Evolutionary conservation across 2,113 vertebrate species (phyloP).

Genomic region (Nerophis ophidion): DNA sequence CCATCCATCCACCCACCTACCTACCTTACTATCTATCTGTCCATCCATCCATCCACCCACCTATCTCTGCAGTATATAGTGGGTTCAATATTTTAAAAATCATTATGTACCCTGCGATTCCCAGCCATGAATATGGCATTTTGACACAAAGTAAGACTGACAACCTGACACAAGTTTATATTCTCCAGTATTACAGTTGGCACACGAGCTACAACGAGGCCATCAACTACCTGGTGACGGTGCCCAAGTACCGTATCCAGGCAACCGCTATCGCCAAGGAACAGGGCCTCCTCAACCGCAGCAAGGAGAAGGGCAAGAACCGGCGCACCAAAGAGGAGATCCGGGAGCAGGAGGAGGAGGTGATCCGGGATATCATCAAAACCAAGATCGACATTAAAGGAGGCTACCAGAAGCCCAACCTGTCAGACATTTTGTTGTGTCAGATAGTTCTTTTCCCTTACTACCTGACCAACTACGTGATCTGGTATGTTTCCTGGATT

Average conservation of each 20-base stretch:
- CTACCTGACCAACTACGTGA: constrained; percentile 77
- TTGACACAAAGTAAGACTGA: not conserved
- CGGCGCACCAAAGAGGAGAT: constrained; percentile 91
- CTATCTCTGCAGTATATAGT: too few species aligned
- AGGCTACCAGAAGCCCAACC: constrained; percentile 91
- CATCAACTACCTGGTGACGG: constrained; percentile 88
- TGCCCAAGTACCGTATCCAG: constrained; percentile 94
- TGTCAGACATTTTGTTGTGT: constrained; percentile 89
- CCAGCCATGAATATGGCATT: not conserved
- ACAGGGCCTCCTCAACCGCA: constrained; percentile 88
- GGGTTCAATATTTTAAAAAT: too few species aligned
- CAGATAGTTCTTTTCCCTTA: constrained; percentile 86
- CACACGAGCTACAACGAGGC: constrained; percentile 96
- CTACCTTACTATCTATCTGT: too few species aligned
- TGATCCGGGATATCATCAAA: constrained; percentile 95
- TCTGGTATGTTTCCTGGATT: constrained; percentile 85
- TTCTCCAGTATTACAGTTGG: constrained; percentile 92
- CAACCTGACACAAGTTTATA: not conserved
- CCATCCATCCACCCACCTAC: too few species aligned
- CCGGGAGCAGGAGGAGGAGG: constrained; percentile 90
- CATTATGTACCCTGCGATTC: too few species aligned
- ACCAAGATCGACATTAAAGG: constrained; percentile 98
- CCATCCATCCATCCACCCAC: too few species aligned
- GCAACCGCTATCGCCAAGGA: constrained; percentile 89
- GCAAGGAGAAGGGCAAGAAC: constrained; percentile 91